A percentile compares a stretch with the other conserved stretches of the same genome.
Conservation (phyloP, 2,113 vertebrate species). For the Archilochus colubris region DNA sequence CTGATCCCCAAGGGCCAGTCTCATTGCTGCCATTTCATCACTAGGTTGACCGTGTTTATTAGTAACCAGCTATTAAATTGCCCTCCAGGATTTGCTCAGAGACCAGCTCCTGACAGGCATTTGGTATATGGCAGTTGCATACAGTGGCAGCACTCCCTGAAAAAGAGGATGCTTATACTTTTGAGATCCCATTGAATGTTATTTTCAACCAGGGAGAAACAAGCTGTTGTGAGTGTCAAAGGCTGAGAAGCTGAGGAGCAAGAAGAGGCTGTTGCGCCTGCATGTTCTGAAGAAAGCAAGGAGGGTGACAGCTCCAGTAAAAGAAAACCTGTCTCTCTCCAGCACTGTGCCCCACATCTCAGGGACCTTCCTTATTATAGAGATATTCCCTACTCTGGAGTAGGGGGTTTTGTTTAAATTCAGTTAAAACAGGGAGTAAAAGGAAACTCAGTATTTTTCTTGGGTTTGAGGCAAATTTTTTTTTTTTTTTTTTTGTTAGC, state of each 20-base stretch:
- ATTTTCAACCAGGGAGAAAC: neutral
- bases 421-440: neutral
- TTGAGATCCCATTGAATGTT: neutral
- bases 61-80: neutral
- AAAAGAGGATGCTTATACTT: neutral
- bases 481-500: neutral
- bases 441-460: neutral
- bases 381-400: neutral
- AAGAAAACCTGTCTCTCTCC: neutral
- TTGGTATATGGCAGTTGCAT: fast-evolving
- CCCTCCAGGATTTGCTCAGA: neutral
- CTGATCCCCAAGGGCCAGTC: neutral
- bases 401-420: neutral
- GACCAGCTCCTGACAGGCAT: neutral
- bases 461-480: neutral
- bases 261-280: neutral
- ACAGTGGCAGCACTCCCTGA: neutral
- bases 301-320: neutral
- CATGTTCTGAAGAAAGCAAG: neutral
- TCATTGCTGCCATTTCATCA: neutral
- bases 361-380: neutral
- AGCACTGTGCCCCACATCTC: neutral
- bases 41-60: neutral
- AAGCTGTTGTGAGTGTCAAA: neutral
- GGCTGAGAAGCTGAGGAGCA: neutral